phyloP scores from a whole-genome alignment of 1,140 invertebrate species.

The Micrasema minimum region DNA sequence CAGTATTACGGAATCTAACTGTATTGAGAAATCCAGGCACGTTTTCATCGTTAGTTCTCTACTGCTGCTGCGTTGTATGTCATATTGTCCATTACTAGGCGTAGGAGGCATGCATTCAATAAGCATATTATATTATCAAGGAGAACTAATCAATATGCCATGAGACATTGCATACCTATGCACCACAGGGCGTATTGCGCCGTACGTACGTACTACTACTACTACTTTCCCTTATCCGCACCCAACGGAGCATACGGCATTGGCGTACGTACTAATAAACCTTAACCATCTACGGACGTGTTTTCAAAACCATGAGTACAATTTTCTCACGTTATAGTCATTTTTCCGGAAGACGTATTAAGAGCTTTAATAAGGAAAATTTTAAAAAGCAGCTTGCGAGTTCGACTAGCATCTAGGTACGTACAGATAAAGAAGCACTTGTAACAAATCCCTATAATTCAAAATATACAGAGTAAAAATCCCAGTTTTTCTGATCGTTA shows the following conservation, averaged over 20 bases:
- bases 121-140: background rate
- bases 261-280: background rate
- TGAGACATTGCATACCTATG: background rate
- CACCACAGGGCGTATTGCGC: constrained; percentile 6
- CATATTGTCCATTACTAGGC: background rate
- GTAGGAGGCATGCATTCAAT: background rate
- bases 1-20: background rate
- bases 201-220: too few species aligned
- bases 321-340: too few species aligned
- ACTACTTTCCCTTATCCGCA: too few species aligned
- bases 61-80: constrained; percentile 6
- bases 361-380: too few species aligned
- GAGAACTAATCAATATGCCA: background rate
- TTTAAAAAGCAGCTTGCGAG: too few species aligned
- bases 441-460: too few species aligned
- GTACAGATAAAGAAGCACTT: too few species aligned
- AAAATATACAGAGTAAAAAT: too few species aligned
- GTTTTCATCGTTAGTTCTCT: constrained; percentile 1
- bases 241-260: too few species aligned
- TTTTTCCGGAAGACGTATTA: too few species aligned
- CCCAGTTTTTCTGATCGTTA: too few species aligned
- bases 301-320: background rate
- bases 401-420: too few species aligned
- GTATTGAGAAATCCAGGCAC: constrained; percentile 3
- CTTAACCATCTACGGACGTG: background rate